Evolutionary conservation across 2,888 invertebrate genomes (phyloP).

Genomic region (Hyposoter dolosus): DNA sequence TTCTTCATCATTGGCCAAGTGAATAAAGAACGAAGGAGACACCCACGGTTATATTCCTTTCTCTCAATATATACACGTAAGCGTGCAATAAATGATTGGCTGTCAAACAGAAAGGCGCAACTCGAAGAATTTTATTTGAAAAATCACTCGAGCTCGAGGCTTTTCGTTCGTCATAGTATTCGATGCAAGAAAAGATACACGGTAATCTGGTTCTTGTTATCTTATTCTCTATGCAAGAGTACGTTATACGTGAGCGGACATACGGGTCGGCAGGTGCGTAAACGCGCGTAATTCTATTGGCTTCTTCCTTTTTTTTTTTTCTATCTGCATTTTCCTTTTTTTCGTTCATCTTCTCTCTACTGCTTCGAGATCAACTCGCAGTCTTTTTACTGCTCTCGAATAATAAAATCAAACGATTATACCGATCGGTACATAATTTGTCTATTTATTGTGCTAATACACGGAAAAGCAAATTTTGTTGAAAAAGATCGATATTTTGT

Average conservation of each 20-base stretch:
- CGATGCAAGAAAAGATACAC: constrained; percentile 11
- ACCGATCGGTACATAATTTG: not conserved
- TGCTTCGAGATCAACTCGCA: not conserved
- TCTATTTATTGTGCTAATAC: not conserved
- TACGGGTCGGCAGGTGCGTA: constrained; percentile 69
- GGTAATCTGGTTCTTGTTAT: constrained; percentile 65
- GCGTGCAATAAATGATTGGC: not conserved
- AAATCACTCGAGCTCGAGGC: not conserved
- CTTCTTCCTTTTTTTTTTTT: constrained; percentile 39
- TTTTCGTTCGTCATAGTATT: not conserved
- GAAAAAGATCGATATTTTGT: no score
- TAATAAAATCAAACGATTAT: not conserved
- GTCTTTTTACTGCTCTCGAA: not conserved
- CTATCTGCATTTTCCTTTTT: not conserved
- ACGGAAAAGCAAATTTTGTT: no score
- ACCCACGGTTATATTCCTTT: constrained; percentile 61
- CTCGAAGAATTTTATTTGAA: not conserved
- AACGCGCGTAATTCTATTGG: constrained; percentile 48
- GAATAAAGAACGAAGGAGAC: constrained; percentile 52
- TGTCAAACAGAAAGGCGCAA: constrained; percentile 11
- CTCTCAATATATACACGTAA: constrained; percentile 25
- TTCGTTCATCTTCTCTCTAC: not conserved
- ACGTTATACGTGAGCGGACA: constrained; percentile 59
- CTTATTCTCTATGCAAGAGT: constrained; percentile 61
- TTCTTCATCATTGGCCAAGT: constrained; percentile 50